Percentiles rank a stretch among this genome's conserved stretches.
Evolutionary conservation across 2,797 vertebrate genomes (phyloP).

Genomic region (Clarias fuscus): DNA sequence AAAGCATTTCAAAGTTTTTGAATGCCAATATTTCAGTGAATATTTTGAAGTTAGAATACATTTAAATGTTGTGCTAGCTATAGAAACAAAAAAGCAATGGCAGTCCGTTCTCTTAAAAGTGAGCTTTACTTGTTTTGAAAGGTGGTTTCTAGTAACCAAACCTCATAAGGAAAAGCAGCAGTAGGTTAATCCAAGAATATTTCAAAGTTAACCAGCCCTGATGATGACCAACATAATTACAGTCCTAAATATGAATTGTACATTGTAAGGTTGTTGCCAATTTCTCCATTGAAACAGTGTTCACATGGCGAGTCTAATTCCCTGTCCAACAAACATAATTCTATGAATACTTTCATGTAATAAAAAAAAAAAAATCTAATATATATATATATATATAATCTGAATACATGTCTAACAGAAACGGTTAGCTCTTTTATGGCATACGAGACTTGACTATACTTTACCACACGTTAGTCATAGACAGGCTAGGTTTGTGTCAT

Average conservation of each 20-base stretch:
- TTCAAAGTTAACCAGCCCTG: conserved; percentile 7
- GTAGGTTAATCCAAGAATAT: background rate
- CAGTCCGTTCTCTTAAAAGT: background rate
- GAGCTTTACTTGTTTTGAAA: conserved; percentile 21
- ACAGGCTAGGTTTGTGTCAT: background rate
- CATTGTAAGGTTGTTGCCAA: background rate
- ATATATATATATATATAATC: background rate
- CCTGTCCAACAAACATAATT: background rate
- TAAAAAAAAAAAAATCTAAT: no score
- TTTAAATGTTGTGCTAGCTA: background rate
- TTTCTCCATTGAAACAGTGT: background rate
- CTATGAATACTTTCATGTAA: background rate
- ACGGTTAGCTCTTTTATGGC: background rate
- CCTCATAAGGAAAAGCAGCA: background rate
- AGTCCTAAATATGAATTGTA: background rate
- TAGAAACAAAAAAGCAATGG: background rate
- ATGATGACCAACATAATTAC: conserved; percentile 12
- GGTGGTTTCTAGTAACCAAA: conserved; percentile 2
- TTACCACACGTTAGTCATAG: background rate
- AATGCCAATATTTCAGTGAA: no score
- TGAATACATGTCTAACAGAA: background rate
- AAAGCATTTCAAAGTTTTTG: no score
- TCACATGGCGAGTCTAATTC: background rate
- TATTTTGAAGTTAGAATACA: background rate
- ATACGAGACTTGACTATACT: background rate